Percentiles rank a stretch among this genome's conserved stretches.
Conservation (phyloP, 2,113 vertebrate species). For the Chionomys nivalis region DNA sequence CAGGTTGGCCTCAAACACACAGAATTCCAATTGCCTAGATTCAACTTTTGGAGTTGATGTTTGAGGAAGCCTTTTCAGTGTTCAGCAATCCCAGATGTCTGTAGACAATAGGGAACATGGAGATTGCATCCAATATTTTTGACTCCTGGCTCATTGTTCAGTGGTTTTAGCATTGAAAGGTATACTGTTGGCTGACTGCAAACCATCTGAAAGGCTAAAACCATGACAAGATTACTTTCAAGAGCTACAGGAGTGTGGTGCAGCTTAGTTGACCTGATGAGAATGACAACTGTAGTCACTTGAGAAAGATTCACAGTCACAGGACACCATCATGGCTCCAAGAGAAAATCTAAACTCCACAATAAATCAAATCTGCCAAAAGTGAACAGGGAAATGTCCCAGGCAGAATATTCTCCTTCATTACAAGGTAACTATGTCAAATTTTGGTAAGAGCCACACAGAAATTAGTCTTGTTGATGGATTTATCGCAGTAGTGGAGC, state of each 20-base stretch:
- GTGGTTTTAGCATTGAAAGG: neutral
- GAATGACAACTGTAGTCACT: neutral
- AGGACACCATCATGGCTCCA: neutral
- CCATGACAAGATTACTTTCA: neutral
- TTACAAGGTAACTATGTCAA: neutral
- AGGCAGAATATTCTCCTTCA: neutral
- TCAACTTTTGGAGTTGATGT: neutral
- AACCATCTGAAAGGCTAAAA: neutral
- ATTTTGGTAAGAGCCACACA: neutral
- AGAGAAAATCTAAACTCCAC: neutral
- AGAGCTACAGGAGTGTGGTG: neutral
- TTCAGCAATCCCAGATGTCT: neutral
- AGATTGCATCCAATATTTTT: neutral
- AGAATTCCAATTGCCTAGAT: neutral
- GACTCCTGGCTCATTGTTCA: neutral
- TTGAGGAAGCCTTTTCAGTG: neutral
- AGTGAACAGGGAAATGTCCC: neutral
- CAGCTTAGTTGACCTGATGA: neutral
- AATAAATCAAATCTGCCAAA: neutral
- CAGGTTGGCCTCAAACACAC: neutral
- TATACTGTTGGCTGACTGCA: neutral
- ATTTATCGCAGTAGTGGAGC: neutral
- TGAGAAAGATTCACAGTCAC: neutral
- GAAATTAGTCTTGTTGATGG: neutral
- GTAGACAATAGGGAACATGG: neutral